These are phyloP conservation scores for Alligator sinensis DNA, from an alignment of 2,113 vertebrate genomes.

Conservation along the genomic window DNA sequence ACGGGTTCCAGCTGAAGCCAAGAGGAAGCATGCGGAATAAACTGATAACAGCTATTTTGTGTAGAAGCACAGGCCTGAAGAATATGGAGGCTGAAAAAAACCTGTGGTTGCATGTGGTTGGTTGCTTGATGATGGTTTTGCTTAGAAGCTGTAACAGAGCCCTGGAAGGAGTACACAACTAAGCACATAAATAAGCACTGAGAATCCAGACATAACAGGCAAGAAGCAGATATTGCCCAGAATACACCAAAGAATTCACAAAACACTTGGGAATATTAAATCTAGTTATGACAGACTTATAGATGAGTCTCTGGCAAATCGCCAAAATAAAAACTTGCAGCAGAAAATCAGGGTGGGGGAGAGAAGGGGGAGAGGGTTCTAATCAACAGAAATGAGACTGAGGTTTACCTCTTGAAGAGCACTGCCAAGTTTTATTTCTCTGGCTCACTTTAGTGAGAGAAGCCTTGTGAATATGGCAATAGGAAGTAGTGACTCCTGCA, in stretches of 20 bases:
- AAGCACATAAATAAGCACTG: background rate
- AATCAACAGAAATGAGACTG: background rate
- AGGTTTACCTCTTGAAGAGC: background rate
- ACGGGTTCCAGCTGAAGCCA: background rate
- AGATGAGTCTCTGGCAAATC: background rate
- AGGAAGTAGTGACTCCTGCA: background rate
- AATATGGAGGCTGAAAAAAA: no score
- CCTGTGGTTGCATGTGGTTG: background rate
- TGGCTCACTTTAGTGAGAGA: background rate
- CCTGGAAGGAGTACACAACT: background rate
- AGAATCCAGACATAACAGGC: background rate
- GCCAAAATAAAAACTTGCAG: conserved; percentile 25
- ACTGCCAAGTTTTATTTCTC: background rate
- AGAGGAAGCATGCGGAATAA: background rate
- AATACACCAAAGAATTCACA: background rate
- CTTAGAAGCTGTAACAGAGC: background rate
- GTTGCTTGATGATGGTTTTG: background rate
- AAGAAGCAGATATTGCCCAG: background rate
- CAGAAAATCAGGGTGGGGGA: background rate
- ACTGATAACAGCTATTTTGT: background rate
- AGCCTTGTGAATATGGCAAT: background rate
- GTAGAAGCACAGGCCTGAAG: background rate
- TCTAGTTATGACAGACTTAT: background rate
- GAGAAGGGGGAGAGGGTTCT: background rate
- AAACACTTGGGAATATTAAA: conserved; percentile 21